These are phyloP conservation scores for Athalia circularis DNA, from an alignment of 2,888 invertebrate species.

Conservation along the genomic window DNA sequence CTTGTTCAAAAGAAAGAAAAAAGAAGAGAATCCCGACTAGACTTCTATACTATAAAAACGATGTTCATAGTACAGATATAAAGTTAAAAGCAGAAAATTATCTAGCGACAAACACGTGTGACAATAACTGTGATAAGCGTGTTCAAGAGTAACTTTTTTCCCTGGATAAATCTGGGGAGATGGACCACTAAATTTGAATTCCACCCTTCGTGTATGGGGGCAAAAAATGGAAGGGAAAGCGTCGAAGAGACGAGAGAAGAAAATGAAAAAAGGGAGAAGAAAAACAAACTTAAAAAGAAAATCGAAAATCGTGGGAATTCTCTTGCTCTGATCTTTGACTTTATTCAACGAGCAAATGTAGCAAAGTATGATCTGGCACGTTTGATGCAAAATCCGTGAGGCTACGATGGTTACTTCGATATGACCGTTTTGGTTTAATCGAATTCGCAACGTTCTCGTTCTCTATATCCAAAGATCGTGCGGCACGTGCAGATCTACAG, in stretches of 20 bases:
- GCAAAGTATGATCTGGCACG: constrained; percentile 31
- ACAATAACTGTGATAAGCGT: constrained; percentile 15
- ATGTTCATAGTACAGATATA: too few relatives aligned
- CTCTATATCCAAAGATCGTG: constrained; percentile 49
- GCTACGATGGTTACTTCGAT: neutral
- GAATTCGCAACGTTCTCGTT: constrained; percentile 50
- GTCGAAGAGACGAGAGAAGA: neutral
- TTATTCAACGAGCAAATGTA: constrained; percentile 5
- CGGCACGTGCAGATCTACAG: constrained; percentile 49
- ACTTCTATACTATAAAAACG: too few relatives aligned
- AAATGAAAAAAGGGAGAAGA: neutral
- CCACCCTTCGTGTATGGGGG: neutral
- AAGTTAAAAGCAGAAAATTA: neutral
- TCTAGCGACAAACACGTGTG: constrained; percentile 17
- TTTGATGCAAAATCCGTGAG: neutral
- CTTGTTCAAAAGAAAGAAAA: too few relatives aligned
- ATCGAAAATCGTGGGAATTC: neutral
- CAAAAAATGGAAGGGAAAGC: neutral
- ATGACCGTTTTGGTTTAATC: constrained; percentile 48
- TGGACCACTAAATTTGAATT: neutral
- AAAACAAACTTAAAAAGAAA: neutral
- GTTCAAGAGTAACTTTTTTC: neutral
- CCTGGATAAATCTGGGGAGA: neutral
- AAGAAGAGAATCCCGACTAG: too few relatives aligned
- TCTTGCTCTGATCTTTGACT: neutral